These are phyloP conservation scores for Rhadina sibilatrix DNA, from an alignment of 2,113 vertebrate species.

Conservation along the genomic window DNA sequence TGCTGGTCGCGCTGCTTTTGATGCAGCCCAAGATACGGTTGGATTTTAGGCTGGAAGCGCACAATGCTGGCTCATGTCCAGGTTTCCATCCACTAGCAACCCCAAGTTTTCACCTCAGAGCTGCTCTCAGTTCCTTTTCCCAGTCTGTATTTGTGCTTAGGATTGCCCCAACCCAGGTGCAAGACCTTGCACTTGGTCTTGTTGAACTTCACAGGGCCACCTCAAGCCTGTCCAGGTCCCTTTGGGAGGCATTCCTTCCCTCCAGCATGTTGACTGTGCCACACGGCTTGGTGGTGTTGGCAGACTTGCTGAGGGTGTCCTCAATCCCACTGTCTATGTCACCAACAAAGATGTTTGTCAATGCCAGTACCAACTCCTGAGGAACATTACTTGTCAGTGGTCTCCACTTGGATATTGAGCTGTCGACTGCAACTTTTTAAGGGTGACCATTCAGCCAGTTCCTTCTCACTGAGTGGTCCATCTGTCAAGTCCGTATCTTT, in stretches of 20 bases:
- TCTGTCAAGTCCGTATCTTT: background rate
- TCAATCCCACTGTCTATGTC: accelerated
- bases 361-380: background rate
- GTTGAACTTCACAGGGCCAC: accelerated
- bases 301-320: background rate
- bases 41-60: background rate
- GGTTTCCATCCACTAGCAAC: background rate
- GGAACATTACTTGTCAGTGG: background rate
- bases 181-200: background rate
- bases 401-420: background rate
- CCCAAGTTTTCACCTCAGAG: background rate
- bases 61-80: background rate
- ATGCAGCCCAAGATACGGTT: background rate
- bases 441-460: background rate
- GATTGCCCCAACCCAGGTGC: background rate
- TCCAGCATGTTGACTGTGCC: accelerated
- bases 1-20: background rate
- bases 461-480: background rate
- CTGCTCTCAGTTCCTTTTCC: background rate
- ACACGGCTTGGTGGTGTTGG: accelerated
- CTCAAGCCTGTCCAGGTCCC: background rate
- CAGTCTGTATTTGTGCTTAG: background rate
- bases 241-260: background rate
- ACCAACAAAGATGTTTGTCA: background rate
- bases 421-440: background rate